Evolutionary conservation across 1,140 invertebrate genomes (phyloP).

Genomic region (Drosophila paulistorum): DNA sequence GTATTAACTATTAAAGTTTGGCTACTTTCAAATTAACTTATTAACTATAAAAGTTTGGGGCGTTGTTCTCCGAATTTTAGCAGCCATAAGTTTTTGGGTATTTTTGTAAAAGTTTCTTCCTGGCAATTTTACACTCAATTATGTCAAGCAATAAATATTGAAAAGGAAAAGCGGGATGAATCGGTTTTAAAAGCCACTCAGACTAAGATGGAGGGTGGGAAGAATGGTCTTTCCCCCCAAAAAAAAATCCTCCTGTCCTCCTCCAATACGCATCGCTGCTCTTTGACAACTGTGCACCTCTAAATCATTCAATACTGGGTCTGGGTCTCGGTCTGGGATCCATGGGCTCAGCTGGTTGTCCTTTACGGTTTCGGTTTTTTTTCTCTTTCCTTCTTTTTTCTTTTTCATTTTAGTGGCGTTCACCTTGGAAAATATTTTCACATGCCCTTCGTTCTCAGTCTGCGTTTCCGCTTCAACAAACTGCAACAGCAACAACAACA

Average conservation of each 20-base stretch:
- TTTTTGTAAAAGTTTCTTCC: slow-evolving; percentile 29
- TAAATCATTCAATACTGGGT: slow-evolving; percentile 75
- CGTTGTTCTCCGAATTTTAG: background rate
- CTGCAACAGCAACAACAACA: slow-evolving; percentile 52
- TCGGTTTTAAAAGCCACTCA: slow-evolving; percentile 70
- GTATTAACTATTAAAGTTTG: no score
- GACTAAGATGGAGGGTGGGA: background rate
- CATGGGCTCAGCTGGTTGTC: slow-evolving; percentile 54
- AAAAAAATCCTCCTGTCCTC: background rate
- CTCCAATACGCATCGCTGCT: slow-evolving; percentile 71
- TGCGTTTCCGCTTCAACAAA: slow-evolving; percentile 68
- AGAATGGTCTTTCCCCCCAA: background rate
- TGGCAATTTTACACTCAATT: slow-evolving; percentile 73
- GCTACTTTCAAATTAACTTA: no score
- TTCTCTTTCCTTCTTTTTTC: background rate
- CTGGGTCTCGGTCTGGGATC: slow-evolving; percentile 19
- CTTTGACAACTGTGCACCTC: slow-evolving; percentile 76
- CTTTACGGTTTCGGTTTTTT: slow-evolving; percentile 46
- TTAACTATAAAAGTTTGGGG: background rate
- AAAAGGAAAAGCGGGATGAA: slow-evolving; percentile 57
- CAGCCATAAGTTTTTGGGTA: background rate
- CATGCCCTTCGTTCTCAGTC: slow-evolving; percentile 57
- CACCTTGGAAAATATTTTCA: slow-evolving; percentile 80
- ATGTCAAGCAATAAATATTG: slow-evolving; percentile 72
- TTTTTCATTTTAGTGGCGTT: slow-evolving; percentile 58